Evolutionary conservation across 2,797 vertebrate species (phyloP).

Genomic region (Threskiornis aethiopicus): DNA sequence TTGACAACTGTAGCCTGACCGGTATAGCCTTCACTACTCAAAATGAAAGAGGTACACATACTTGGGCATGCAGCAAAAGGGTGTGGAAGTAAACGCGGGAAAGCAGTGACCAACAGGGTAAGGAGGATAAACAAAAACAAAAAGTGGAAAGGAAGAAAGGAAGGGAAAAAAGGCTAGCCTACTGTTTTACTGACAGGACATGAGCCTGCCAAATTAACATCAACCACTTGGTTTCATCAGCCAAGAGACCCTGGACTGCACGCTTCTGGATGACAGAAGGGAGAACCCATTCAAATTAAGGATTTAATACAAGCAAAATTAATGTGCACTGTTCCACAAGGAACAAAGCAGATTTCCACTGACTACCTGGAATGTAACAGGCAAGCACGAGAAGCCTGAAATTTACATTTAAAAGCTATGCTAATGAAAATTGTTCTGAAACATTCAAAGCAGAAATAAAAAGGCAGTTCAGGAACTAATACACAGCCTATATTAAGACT

Average conservation of each 20-base stretch:
- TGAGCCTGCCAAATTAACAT: not conserved
- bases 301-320: not conserved
- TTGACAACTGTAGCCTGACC: not conserved
- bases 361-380: not conserved
- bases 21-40: not conserved
- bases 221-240: not conserved
- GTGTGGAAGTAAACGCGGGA: not conserved
- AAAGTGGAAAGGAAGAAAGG: not conserved
- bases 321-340: not conserved
- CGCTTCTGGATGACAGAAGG: not conserved
- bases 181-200: not conserved
- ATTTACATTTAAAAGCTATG: not conserved
- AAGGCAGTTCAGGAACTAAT: not conserved
- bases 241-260: not conserved
- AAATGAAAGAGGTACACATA: not conserved
- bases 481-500: not conserved
- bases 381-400: not conserved
- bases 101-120: not conserved
- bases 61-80: fast-evolving
- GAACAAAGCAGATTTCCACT: not conserved
- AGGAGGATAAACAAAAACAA: not conserved
- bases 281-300: not conserved
- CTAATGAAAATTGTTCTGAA: not conserved
- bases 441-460: not conserved
- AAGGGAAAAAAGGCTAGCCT: not conserved